Evolutionary conservation across 2,113 vertebrate genomes (phyloP), one percentile per base, ranked within the genome.

Genomic region (Athene noctua): DNA sequence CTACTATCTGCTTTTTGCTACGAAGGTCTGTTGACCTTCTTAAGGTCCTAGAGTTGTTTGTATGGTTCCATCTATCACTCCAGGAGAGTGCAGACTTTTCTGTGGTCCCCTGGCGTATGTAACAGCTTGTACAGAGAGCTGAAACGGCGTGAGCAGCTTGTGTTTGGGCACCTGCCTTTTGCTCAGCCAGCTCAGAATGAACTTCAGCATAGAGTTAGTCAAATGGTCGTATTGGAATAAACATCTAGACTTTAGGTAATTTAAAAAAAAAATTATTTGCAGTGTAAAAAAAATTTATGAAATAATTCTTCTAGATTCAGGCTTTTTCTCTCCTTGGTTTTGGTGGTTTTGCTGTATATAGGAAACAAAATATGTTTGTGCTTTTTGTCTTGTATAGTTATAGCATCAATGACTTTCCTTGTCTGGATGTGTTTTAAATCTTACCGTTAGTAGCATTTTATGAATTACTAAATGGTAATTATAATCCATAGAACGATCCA

Each of bases 51-150:
- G 40, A n/a, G 26, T 21, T 79, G 30, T 46, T 79, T n/a, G 18
- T 36, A 7, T 44, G 55, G 12, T 26, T 71, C 44, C 13, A 14
- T 26, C 11, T 75, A 13, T 29, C 23, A 19, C 30, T 54, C 26
- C 8, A 42, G 44, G n/a, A 25, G 36, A 40, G 13, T 19, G 10
- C 11, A 54, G 52, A 8, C 16, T 70, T 81, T 49, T 26, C 16
- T 0, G 0, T 9, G 65, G 57, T 87, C 29, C 22, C 5, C 27
- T 49, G 5, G 58, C 14, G 1, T 52, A 15, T 25, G 8, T 54
- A 25, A 7, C 55, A 71, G 8, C 21, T 79, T 58, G 19, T 15
- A 22, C 4, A 42, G 59, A n/a, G n/a, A 19, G 4, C 21, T 90
- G 46, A 63, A 78, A 57, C 51, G 25, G 11, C 27, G 16, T 0